A percentile compares a stretch with the other conserved stretches of the same genome.
Evolutionary conservation across 1,140 invertebrate genomes (phyloP).

Genomic region (Coelopa frigida): DNA sequence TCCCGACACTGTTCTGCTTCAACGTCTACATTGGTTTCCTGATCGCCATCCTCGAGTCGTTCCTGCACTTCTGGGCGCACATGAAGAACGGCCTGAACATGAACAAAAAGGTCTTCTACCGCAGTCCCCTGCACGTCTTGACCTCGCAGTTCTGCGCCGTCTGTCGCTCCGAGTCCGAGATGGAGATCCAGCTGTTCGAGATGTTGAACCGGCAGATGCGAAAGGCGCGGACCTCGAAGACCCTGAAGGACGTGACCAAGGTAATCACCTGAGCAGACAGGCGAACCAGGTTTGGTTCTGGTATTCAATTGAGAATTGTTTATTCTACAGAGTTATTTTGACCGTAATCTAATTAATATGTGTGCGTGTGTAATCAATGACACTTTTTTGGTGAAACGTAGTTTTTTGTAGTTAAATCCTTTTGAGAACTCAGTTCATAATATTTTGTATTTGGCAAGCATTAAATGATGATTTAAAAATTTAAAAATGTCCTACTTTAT

Average conservation of each 20-base stretch:
- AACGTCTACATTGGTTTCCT: conserved; percentile 31
- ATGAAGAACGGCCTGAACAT: conserved; percentile 49
- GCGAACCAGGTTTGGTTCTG: too few relatives aligned
- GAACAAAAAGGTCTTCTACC: conserved; percentile 48
- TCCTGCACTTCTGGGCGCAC: conserved; percentile 51
- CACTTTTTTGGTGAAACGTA: too few relatives aligned
- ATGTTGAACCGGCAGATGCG: conserved; percentile 34
- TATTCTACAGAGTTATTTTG: too few relatives aligned
- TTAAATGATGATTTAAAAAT: too few relatives aligned
- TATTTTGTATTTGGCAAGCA: too few relatives aligned
- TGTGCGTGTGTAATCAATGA: too few relatives aligned
- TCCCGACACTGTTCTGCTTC: conserved; percentile 45
- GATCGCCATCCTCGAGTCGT: conserved; percentile 37
- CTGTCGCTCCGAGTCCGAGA: conserved; percentile 49
- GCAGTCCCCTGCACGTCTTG: conserved; percentile 51
- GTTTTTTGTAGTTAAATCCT: too few relatives aligned
- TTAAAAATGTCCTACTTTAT: too few relatives aligned
- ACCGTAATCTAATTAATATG: too few relatives aligned
- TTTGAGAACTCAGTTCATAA: too few relatives aligned
- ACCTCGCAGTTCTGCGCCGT: conserved; percentile 53
- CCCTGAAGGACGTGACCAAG: conserved; percentile 24
- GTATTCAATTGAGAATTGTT: too few relatives aligned
- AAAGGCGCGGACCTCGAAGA: conserved; percentile 21
- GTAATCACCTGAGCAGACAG: conserved; percentile 10
- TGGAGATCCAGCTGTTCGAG: conserved; percentile 39